phyloP scores from a whole-genome alignment of 2,888 invertebrate genomes.

The Entomobrya proxima region DNA sequence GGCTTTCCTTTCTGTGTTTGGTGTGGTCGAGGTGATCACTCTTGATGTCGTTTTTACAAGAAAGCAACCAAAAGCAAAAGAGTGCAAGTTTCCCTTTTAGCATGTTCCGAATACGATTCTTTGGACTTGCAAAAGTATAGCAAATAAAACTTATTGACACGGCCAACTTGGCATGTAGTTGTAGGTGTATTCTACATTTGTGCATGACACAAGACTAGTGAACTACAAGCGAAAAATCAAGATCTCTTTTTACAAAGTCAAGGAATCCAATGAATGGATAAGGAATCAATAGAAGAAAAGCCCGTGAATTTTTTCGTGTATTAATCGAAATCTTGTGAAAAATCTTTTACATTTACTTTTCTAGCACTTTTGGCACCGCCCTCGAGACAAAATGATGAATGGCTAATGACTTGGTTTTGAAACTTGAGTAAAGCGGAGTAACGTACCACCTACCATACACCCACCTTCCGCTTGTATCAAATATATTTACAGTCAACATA shows the following conservation, averaged over 20 bases:
- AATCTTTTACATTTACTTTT: not conserved
- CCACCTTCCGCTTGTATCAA: not conserved
- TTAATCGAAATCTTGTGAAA: not conserved
- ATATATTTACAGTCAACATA: not conserved
- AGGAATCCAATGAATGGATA: not conserved
- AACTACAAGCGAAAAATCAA: not conserved
- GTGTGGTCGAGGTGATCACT: not conserved
- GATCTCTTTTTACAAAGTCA: not conserved
- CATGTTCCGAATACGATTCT: not conserved
- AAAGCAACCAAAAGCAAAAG: not conserved
- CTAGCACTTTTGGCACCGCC: slow-evolving; percentile 16
- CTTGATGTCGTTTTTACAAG: not conserved
- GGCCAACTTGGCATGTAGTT: not conserved
- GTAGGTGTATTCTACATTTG: too few relatives aligned
- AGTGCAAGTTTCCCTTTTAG: not conserved
- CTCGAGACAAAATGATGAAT: slow-evolving; percentile 43
- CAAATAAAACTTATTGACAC: not conserved
- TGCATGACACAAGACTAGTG: not conserved
- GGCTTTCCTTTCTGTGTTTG: not conserved
- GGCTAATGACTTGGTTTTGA: slow-evolving; percentile 24
- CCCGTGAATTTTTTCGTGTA: not conserved
- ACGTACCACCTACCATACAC: not conserved
- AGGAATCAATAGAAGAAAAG: not conserved
- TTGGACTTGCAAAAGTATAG: not conserved
- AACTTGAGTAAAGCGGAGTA: not conserved